Evolutionary conservation across 1,140 invertebrate species (phyloP), one percentile per base, ranked within the genome.

Genomic region (Zaprionus ornatus): DNA sequence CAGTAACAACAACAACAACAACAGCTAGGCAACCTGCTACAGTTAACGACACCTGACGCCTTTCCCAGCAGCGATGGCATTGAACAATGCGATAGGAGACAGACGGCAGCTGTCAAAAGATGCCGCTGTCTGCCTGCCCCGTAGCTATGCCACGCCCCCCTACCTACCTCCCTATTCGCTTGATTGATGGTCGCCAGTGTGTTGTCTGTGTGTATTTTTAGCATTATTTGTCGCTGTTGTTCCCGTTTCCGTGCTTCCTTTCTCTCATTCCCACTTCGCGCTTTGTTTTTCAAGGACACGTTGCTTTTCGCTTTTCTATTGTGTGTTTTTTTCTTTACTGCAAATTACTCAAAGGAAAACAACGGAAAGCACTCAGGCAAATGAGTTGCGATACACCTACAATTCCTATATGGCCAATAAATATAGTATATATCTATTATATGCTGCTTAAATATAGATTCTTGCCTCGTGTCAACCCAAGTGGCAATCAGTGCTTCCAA

Each of bases 351-450:
- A 65, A 73, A 88, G 73, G 74, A 77, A 75, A 83, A 90, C 85
- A 90, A 69, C 73, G 56, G 88, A 90, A 90, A 82, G 81, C 85
- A 90, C 83, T 90, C 86, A 82, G 79, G 70, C 79, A 90, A 90
- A 90, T 90, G 86, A 90, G 73, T 80, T 82, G 73, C 68, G 66
- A 59, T 42, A 65, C 61, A 54, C 54, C 61, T 35, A 10, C 21
- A 61, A 21, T 50, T 12, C 1, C 52, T 55, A 17, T 56, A 57
- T 17, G 35, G 2, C 2, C 40, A 25, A 42, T 17, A 52, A 45
- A 57, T 23, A 42, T n/a, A 5, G 1, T 42, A 42, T 40, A 25
- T 45, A 45, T 54, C 4, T 27, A 12, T 54, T 52, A 9, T 25
- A 21, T 27, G 6, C 9, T 29, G 27, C 27, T 29, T 29, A 29